Base-by-base conservation (phyloP, 2,888 invertebrate genomes). In the Coleophora deauratella region DNA sequence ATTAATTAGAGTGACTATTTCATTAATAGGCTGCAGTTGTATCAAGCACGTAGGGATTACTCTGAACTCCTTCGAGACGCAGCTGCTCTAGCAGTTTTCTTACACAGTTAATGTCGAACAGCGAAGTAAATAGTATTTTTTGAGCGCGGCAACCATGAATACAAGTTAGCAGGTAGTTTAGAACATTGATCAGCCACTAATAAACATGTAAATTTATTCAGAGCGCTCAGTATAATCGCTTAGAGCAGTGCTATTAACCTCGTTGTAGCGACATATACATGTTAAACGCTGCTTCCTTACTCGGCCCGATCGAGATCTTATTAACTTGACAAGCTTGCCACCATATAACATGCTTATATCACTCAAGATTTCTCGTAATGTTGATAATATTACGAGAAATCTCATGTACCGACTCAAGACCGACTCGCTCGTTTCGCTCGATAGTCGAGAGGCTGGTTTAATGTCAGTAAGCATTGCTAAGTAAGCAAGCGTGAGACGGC, bases 121-220 rank as follows among this genome's bases (percentile, higher is more conserved):
- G 21, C 3, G 21, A 21, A 21, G 21, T 21, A 4, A 21, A 21
- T 21, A 27, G 44, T 41, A 40, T 37, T 34, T 40, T 41, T 46
- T 39, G 42, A 40, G 38, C 34, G 11, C 31, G 39, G 32, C 35
- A 21, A 32, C 36, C 44, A 45, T 37, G 44, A 41, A 37, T 35
- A 34, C 15, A 37, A 37, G 40, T 37, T 40, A 42, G 42, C 42
- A 66, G 69, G 65, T 68, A 63, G 66, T 67, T 70, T 68, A 72
- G 72, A 70, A 68, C 71, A 69, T 67, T 71, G 72, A 78, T 80
- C 79, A 73, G 59, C 57, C 57, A 59, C 62, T 67, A 66, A 82
- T 82, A 72, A 77, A 67, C 57, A 81, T 82, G 82, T 72, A 76
- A 82, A 82, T 82, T 73, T 80, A 82, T 82, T 78, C 82, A 63